Percentiles rank a stretch among this genome's conserved stretches.
Conservation (phyloP, 1,140 invertebrate species). For the Euwallacea fornicatus region DNA sequence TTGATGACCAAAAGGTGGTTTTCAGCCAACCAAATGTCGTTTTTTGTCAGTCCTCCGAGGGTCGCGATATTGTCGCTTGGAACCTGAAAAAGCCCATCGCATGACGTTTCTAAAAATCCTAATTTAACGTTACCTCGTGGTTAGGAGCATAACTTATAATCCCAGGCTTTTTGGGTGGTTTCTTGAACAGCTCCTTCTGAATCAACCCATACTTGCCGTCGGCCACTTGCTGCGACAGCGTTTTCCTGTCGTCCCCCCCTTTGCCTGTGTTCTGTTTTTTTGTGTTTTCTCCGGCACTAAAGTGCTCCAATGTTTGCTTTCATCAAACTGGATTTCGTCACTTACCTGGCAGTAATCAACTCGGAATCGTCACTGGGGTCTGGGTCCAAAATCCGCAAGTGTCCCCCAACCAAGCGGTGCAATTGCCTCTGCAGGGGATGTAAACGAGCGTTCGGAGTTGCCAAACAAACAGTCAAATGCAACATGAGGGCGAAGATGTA, state of each 20-base stretch:
- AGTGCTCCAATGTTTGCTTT: neutral
- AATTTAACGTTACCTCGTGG: slow-evolving; percentile 62
- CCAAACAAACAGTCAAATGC: slow-evolving; percentile 9
- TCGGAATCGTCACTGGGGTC: slow-evolving; percentile 51
- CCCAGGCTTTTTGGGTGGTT: slow-evolving; percentile 70
- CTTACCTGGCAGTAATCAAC: slow-evolving; percentile 42
- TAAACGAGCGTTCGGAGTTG: slow-evolving; percentile 9
- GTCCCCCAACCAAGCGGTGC: slow-evolving; percentile 61
- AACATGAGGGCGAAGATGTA: slow-evolving; percentile 8
- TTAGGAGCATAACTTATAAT: slow-evolving; percentile 78
- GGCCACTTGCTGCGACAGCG: slow-evolving; percentile 79
- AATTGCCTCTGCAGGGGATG: slow-evolving; percentile 32
- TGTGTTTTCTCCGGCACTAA: slow-evolving; percentile 64
- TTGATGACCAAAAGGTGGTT: slow-evolving; percentile 82
- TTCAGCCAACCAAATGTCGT: slow-evolving; percentile 88
- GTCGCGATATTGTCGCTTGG: slow-evolving; percentile 75
- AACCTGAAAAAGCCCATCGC: slow-evolving; percentile 7
- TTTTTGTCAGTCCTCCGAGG: slow-evolving; percentile 76
- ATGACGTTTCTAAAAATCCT: neutral
- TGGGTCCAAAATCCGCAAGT: slow-evolving; percentile 54
- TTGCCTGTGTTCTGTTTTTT: slow-evolving; percentile 55
- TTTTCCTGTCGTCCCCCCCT: slow-evolving; percentile 73
- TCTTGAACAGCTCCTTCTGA: slow-evolving; percentile 77
- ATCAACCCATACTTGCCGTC: slow-evolving; percentile 88
- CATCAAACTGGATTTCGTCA: neutral